Evolutionary conservation across 2,797 vertebrate species (phyloP).

Genomic region (Anomalospiza imberbis): DNA sequence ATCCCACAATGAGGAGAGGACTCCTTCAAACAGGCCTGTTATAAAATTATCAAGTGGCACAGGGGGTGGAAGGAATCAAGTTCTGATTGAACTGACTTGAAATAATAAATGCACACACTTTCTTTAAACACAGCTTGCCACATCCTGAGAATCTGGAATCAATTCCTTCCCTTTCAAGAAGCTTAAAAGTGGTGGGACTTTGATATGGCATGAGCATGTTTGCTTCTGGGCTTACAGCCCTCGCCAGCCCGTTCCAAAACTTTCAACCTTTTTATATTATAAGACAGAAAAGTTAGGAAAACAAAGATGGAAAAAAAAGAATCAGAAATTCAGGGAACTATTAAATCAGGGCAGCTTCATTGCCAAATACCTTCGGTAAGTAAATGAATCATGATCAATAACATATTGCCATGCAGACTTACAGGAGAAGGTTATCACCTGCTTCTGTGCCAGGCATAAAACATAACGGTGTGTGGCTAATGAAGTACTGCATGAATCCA

Average conservation of each 20-base stretch:
- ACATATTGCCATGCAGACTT: conserved; percentile 21
- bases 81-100: conserved; percentile 66
- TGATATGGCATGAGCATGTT: conserved; percentile 62
- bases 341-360: conserved; percentile 10
- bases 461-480: neutral
- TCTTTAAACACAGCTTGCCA: conserved; percentile 69
- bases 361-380: conserved; percentile 19
- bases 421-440: conserved; percentile 45
- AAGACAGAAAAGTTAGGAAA: conserved; percentile 63
- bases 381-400: conserved; percentile 52
- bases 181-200: conserved; percentile 55
- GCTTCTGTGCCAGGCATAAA: conserved; percentile 35
- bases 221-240: conserved; percentile 70
- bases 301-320: conserved; percentile 51
- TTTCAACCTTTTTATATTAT: conserved; percentile 49
- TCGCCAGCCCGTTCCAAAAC: conserved; percentile 10
- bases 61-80: conserved; percentile 47
- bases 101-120: conserved; percentile 70
- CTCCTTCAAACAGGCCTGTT: conserved; percentile 14
- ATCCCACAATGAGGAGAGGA: neutral
- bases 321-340: conserved; percentile 36
- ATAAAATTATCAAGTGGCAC: conserved; percentile 54
- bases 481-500: neutral
- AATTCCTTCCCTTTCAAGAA: conserved; percentile 67
- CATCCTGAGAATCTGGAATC: conserved; percentile 73